These are phyloP conservation scores for Ectobius pallidus DNA, from an alignment of 2,888 invertebrate genomes.

Conservation along the genomic window DNA sequence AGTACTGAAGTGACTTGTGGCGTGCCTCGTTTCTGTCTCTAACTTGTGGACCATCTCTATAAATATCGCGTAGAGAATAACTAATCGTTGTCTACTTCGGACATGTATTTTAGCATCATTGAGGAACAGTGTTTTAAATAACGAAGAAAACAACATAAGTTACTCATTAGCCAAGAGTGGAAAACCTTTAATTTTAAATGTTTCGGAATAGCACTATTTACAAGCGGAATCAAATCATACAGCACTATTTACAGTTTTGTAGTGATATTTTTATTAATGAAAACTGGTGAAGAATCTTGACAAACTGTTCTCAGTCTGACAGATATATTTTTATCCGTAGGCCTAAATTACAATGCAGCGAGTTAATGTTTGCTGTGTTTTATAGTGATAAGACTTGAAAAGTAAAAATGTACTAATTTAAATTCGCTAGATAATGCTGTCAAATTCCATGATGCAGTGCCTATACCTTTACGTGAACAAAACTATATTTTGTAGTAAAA, in stretches of 20 bases:
- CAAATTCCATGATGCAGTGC: conserved; percentile 1
- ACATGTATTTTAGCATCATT: not conserved
- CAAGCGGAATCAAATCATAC: no score
- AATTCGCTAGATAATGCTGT: not conserved
- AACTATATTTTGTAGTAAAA: not conserved
- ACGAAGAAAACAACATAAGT: not conserved
- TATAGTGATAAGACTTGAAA: not conserved
- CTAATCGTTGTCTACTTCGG: not conserved
- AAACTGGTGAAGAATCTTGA: no score
- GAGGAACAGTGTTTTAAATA: not conserved
- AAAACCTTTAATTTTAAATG: no score
- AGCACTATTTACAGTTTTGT: no score
- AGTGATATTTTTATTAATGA: no score
- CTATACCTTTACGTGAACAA: not conserved
- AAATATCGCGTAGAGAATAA: not conserved
- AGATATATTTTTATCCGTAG: no score
- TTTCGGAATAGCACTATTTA: no score
- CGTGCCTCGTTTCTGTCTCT: not conserved
- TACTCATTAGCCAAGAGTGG: no score
- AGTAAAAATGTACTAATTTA: not conserved
- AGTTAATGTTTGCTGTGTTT: not conserved
- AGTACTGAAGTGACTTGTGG: not conserved
- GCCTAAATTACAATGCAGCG: no score
- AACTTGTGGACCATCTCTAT: not conserved
- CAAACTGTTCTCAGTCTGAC: no score